Evolutionary conservation across 1,140 invertebrate species (phyloP), one percentile per base, ranked within the genome.

Genomic region (Armadillidium nasatum): DNA sequence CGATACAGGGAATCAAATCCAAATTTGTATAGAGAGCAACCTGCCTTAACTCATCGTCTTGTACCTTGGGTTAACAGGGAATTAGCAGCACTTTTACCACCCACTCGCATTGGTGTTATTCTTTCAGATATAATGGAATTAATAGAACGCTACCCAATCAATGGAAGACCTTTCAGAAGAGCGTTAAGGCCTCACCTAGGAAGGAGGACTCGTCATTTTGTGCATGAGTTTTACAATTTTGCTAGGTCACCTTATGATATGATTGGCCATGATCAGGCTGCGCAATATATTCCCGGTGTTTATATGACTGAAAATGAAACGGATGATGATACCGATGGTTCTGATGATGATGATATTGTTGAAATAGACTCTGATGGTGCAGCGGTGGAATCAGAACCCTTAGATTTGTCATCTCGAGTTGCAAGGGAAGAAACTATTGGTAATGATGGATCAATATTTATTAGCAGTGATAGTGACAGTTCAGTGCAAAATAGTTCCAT

Each of bases 11-110:
- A 92, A 81, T 89, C 89, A 79, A 88, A 89, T 23, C 90, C 93
- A 0, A 86, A 89, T 66, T 94, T 92, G 85, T 92, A 89, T 82
- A 88, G 91, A 88, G 83, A 86, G 88, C 82, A 93, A 95, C 86
- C 91, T 91, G 89, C 90, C 33, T 89, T 92, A 83, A 88, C 90
- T 72, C 90, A 92, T 84, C 89, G 94, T 3, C 84, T 97, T 46
- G 88, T 94, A 70, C 93, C 92, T 0, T 97, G 94, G 93, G 86
- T 97, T 0, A 92, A 92, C 82, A 87, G 95, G 76, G 95, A 97
- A 86, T 85, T 97, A 15, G 88, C 89, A 84, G 91, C 90, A 82
- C 83, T 94, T 13, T 66, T 88, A 4, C 79, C 88, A 80, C 85
- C 89, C 80, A 87, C 85, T 78, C 83, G 84, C 50, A 75, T 81